These are phyloP conservation scores for Pseudococcus viburni DNA, from an alignment of 2,888 invertebrate species.

Conservation along the genomic window DNA sequence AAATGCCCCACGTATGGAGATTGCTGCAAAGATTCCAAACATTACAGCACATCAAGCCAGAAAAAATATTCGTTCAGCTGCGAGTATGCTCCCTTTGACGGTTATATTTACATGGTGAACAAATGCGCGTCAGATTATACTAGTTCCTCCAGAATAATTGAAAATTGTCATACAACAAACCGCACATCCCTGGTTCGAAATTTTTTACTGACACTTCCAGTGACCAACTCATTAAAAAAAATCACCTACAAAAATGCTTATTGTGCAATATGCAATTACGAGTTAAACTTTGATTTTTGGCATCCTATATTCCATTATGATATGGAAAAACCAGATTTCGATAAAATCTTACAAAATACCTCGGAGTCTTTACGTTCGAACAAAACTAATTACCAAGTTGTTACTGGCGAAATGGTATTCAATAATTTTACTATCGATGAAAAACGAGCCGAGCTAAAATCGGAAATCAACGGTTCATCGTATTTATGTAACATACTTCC, in stretches of 20 bases:
- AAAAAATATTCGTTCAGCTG: slow-evolving; percentile 71
- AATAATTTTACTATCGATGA: neutral
- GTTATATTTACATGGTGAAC: slow-evolving; percentile 72
- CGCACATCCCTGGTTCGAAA: slow-evolving; percentile 68
- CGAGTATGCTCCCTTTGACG: slow-evolving; percentile 71
- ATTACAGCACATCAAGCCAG: slow-evolving; percentile 69
- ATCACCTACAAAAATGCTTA: slow-evolving; percentile 71
- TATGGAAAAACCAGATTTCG: neutral
- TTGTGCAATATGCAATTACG: slow-evolving; percentile 72
- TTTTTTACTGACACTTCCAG: slow-evolving; percentile 68
- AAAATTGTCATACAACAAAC: slow-evolving; percentile 69
- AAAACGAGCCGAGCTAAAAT: neutral
- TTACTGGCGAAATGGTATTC: neutral
- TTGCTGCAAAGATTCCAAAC: slow-evolving; percentile 72
- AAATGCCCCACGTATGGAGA: slow-evolving; percentile 72
- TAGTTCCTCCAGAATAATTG: slow-evolving; percentile 67
- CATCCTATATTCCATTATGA: neutral
- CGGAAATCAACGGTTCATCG: neutral
- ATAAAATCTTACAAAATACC: neutral
- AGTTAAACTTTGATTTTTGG: slow-evolving; percentile 68
- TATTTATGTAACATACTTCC: neutral
- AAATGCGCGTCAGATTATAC: slow-evolving; percentile 71
- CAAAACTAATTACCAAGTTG: neutral
- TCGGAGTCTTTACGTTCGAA: neutral
- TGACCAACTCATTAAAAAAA: slow-evolving; percentile 70